phyloP scores from a whole-genome alignment of 2,113 vertebrate genomes.

The Alaudala cheleensis region DNA sequence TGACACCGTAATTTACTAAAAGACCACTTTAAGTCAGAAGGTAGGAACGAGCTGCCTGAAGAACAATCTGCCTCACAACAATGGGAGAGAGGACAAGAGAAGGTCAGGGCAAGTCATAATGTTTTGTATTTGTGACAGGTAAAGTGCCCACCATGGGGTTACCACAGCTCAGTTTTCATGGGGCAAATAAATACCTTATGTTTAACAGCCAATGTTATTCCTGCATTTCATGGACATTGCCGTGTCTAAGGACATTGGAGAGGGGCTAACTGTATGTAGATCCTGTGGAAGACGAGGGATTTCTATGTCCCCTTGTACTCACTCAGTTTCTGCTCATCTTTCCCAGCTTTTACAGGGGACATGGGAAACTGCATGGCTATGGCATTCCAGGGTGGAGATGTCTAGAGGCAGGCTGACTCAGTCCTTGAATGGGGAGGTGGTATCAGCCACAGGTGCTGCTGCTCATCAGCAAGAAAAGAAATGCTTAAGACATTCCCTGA shows the following conservation, averaged over 20 bases:
- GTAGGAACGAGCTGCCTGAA: not conserved
- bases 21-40: not conserved
- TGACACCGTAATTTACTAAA: not conserved
- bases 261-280: not conserved
- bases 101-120: not conserved
- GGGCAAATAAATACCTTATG: not conserved
- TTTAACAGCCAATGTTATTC: not conserved
- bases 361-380: not conserved
- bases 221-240: not conserved
- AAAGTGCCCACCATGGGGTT: accelerated
- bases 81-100: not conserved
- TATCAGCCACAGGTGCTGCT: not conserved
- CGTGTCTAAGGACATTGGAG: not conserved
- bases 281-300: not conserved
- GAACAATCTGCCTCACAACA: not conserved
- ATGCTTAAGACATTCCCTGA: not conserved
- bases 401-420: not conserved
- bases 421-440: not conserved
- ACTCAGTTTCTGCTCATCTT: not conserved
- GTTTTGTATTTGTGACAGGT: not conserved
- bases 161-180: not conserved
- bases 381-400: not conserved
- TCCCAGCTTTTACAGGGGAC: not conserved
- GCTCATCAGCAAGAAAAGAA: not conserved
- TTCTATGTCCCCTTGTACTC: not conserved